Base-by-base conservation (phyloP, 2,797 vertebrate species). In the Ambastaia sidthimunki region DNA sequence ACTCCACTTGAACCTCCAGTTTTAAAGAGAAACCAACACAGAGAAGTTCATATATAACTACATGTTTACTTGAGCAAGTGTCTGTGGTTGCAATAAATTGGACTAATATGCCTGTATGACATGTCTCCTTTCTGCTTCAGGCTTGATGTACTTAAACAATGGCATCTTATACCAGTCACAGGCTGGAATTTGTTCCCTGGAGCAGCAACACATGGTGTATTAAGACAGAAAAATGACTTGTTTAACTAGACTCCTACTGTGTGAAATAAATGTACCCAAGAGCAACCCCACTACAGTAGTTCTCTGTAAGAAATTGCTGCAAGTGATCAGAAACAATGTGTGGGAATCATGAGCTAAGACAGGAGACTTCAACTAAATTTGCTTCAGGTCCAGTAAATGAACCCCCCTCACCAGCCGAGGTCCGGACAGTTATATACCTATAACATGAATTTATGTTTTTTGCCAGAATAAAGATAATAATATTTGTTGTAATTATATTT, bases 81-180 rank as follows among this genome's bases (percentile, higher is more conserved):
- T 80, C 21, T 54, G 37, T 69, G 80, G 65, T 73, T 31, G 54
- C 54, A 73, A 70, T 81, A 74, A 74, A 73, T 52, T 69, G 16
- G n/a, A 88, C 90, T 93, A 94, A 94, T 93, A 90, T 92, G 90
- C 93, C 94, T 93, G 93, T 92, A 93, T 94, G 93, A 94, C 93
- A 88, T 88, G 87, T 90, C 91, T 92, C 90, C 92, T 88, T 90
- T 31, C 41, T 92, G 80, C 83, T 85, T 87, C 90, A 87, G 89
- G 90, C 89, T 88, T 89, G 91, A 86, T 89, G 81, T 91, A 90
- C 88, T 94, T 92, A 93, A 94, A 95, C 94, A 95, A 95, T 94
- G 94, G 89, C 89, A 91, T 92, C 94, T 95, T 95, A 96, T 95
- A 92, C 91, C 91, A 93, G 93, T 91, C 91, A 92, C 92, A 92